Conservation (phyloP, 23 tunicate species). For the Botrylloides violaceus region DNA sequence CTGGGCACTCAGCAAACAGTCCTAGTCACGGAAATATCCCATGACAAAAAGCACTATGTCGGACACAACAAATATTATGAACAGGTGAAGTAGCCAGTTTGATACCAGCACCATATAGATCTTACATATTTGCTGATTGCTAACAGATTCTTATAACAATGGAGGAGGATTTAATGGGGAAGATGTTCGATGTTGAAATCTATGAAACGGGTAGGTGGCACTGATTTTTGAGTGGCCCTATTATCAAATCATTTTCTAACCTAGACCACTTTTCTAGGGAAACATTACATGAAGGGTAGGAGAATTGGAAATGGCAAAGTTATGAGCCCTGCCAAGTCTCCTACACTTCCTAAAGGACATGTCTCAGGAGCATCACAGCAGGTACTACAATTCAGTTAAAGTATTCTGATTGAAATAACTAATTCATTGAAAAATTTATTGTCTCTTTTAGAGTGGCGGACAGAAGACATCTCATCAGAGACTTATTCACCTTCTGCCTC, state of each 20-base stretch:
- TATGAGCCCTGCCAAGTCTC: not conserved
- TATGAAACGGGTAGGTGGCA: constrained; percentile 50
- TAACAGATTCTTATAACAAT: constrained; percentile 25
- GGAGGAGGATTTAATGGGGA: constrained; percentile 92
- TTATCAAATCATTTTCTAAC: not conserved
- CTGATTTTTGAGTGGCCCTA: not conserved
- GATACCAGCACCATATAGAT: too few species aligned
- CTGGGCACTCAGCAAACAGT: constrained; percentile 64
- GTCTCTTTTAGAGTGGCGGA: too few species aligned
- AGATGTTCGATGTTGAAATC: constrained; percentile 64
- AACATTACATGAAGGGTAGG: constrained; percentile 20
- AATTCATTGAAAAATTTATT: too few species aligned
- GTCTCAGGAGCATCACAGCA: constrained; percentile 4
- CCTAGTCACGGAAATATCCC: constrained; percentile 92
- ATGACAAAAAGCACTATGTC: constrained; percentile 77
- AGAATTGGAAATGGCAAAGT: not conserved
- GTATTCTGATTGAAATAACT: too few species aligned
- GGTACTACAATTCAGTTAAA: too few species aligned
- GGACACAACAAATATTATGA: constrained; percentile 95
- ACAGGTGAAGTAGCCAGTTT: constrained; percentile 70
- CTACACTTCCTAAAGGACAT: constrained; percentile 9
- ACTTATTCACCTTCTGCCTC: too few species aligned
- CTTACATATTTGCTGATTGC: too few species aligned
- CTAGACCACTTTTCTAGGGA: not conserved
- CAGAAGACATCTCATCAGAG: too few species aligned